phyloP scores from a whole-genome alignment of 2,888 invertebrate genomes.

The Amphimallon solstitiale region DNA sequence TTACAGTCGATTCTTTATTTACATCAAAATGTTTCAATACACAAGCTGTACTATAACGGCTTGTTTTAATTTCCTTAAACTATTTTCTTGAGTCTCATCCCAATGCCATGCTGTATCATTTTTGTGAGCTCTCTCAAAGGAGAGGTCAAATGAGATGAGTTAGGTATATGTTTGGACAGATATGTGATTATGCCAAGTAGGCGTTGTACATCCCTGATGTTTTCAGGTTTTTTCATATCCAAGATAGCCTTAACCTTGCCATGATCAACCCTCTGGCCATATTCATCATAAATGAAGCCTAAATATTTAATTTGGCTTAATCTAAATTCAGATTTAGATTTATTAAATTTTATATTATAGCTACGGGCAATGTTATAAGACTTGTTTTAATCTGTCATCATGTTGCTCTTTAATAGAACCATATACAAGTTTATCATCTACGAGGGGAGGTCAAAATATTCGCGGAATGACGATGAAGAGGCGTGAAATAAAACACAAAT shows the following conservation, averaged over 20 bases:
- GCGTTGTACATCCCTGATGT: constrained; percentile 18
- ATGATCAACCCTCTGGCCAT: too few relatives aligned
- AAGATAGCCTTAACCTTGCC: too few relatives aligned
- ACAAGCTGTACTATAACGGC: constrained; percentile 37
- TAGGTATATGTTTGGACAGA: constrained; percentile 46
- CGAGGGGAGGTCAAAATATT: too few relatives aligned
- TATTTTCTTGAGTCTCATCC: background rate
- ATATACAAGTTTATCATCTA: background rate
- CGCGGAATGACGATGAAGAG: too few relatives aligned
- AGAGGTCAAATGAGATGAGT: constrained; percentile 43
- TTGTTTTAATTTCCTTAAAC: background rate
- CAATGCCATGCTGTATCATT: background rate
- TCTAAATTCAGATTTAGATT: too few relatives aligned
- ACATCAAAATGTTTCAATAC: constrained; percentile 41
- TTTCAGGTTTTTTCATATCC: too few relatives aligned
- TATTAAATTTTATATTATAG: too few relatives aligned
- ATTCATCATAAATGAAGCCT: too few relatives aligned
- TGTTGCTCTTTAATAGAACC: background rate
- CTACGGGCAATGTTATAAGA: too few relatives aligned
- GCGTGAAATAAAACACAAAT: too few relatives aligned
- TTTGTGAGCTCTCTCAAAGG: constrained; percentile 41
- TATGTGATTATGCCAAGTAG: constrained; percentile 47
- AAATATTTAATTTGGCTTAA: too few relatives aligned
- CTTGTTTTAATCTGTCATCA: too few relatives aligned
- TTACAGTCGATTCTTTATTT: constrained; percentile 36